phyloP scores from a whole-genome alignment of 2,113 vertebrate species.

The Marmota flaviventris region DNA sequence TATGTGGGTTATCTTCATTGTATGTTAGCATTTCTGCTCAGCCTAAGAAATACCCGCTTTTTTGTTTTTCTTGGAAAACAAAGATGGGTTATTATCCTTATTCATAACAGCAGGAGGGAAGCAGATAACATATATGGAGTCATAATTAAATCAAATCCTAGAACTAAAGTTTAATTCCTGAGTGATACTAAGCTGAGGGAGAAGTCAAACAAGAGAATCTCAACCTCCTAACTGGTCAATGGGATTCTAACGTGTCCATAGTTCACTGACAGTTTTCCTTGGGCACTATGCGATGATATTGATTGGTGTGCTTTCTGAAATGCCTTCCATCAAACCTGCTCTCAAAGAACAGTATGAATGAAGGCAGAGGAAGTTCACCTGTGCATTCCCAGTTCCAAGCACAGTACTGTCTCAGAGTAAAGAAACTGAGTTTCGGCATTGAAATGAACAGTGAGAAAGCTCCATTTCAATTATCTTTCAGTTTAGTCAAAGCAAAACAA shows the following conservation, averaged over 20 bases:
- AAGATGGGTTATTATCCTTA: slow-evolving; percentile 1
- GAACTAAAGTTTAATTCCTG: slow-evolving; percentile 39
- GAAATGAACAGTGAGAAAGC: background rate
- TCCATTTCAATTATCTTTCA: background rate
- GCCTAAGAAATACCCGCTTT: background rate
- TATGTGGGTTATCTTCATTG: background rate
- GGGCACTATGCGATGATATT: rapidly evolving
- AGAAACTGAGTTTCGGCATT: background rate
- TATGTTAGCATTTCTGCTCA: background rate
- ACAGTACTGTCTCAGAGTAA: background rate
- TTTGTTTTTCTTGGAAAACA: slow-evolving; percentile 54
- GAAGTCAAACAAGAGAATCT: background rate
- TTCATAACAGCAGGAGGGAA: slow-evolving; percentile 14
- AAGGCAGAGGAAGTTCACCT: background rate
- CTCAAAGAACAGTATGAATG: background rate
- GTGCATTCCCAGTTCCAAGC: background rate
- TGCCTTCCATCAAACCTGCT: background rate
- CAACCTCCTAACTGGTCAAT: background rate
- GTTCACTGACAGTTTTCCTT: background rate
- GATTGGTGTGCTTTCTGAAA: background rate
- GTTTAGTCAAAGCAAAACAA: slow-evolving; percentile 8
- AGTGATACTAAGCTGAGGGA: background rate
- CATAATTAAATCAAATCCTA: background rate
- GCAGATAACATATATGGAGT: background rate
- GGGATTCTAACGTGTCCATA: background rate